Base-by-base conservation (phyloP, 2,888 invertebrate genomes). In the Pyrgus malvae region DNA sequence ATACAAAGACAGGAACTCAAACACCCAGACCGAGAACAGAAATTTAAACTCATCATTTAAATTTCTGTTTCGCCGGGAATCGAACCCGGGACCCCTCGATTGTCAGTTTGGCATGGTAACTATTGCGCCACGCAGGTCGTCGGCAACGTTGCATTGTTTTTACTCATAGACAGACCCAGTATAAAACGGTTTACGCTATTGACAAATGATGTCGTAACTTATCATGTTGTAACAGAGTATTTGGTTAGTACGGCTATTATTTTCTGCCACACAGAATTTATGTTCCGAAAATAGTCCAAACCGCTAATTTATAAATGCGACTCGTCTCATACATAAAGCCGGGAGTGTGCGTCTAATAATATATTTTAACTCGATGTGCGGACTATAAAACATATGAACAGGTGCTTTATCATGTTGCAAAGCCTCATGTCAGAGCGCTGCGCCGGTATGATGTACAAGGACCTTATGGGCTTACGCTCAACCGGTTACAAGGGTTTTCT, bases 321-420 rank as follows among this genome's bases (percentile, higher is more conserved):
- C 38, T 53, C 53, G 53, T 53, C 44, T 45, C 53, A 31, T 53
- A 53, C 31, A 53, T 53, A 53, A 53, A 53, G 38, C 53, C 44
- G 45, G 38, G 45, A 51, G 53, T 38, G 21, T 69, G 60, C 48
- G 55, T 63, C 49, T 74, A 70, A 76, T 66, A 71, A 75, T 78
- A 83, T 72, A 79, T 79, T 83, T 78, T 67, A 72, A 75, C 70
- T 69, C 74, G 68, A 74, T 76, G 76, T 73, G 78, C 70, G 74
- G 76, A 74, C 83, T 80, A 84, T 83, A 85, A 87, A 86, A 84
- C 83, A 86, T 80, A 80, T 76, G 83, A 83, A 80, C 84, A 82
- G 88, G 86, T 83, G 72, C 87, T 89, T 85, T 69, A 86, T 89
- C 87, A 89, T 80, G 75, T 63, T 64, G 79, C 71, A 86, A 88